Percentiles rank a stretch among this genome's conserved stretches.
Evolutionary conservation across 2,113 vertebrate genomes (phyloP).

Genomic region (Brachirus orientalis): DNA sequence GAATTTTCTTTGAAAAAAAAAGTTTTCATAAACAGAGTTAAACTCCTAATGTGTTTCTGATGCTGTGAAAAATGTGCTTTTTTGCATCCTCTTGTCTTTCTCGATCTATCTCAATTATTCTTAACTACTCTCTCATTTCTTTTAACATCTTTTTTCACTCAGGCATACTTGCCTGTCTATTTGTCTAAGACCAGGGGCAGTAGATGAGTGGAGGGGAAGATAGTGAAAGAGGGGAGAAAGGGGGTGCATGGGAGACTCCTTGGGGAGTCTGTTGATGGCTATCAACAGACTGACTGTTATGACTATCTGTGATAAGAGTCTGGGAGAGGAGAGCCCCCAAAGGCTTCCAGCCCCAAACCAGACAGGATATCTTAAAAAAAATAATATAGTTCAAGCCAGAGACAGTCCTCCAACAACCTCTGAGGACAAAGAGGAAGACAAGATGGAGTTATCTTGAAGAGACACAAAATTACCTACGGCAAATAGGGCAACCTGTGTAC

Average conservation of each 20-base stretch:
- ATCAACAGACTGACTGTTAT: constrained; percentile 81
- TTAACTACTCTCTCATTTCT: constrained; percentile 18
- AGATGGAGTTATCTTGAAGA: constrained; percentile 34
- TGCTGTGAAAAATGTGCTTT: constrained; percentile 14
- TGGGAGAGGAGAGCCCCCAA: constrained; percentile 67
- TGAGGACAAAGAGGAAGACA: constrained; percentile 24
- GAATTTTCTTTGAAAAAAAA: constrained; percentile 1
- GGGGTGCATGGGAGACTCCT: constrained; percentile 62
- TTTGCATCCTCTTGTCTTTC: no score
- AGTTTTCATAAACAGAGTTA: constrained; percentile 18
- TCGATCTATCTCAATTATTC: constrained; percentile 19
- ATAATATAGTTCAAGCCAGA: constrained; percentile 39
- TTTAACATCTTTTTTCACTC: constrained; percentile 43
- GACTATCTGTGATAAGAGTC: constrained; percentile 81
- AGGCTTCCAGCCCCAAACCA: constrained; percentile 60
- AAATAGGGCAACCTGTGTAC: background rate
- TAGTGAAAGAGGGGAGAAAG: constrained; percentile 39
- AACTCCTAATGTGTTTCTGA: background rate
- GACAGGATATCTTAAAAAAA: constrained; percentile 70
- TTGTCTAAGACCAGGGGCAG: constrained; percentile 76
- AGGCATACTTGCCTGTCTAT: constrained; percentile 66
- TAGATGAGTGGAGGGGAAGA: constrained; percentile 62
- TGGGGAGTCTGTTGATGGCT: constrained; percentile 79
- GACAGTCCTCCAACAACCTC: constrained; percentile 19
- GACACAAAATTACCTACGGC: constrained; percentile 26